phyloP scores from a whole-genome alignment of 2,113 vertebrate genomes.

The human region GRCh38 chr3:105782001-105782500 shows the following conservation, averaged over 20 bases:
- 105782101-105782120: slow-evolving; percentile 32
- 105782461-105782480: not conserved
- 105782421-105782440: not conserved
- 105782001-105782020: not conserved
- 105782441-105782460: not conserved
- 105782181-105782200: not conserved
- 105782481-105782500: not conserved
- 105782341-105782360: not conserved
- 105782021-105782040: not conserved
- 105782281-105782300: not conserved
- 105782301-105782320: not conserved
- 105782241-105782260: not conserved
- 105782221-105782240: not conserved
- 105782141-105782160: not conserved
- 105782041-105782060: slow-evolving; percentile 16
- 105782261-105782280: not conserved
- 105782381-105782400: not conserved
- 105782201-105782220: not conserved
- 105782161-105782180: slow-evolving; percentile 19
- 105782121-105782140: not conserved
- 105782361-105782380: not conserved
- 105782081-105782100: slow-evolving; percentile 12
- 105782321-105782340: not conserved
- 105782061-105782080: not conserved
- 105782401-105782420: not conserved